Conservation (phyloP, 2,888 invertebrate genomes). For the Microctonus aethiopoides region DNA sequence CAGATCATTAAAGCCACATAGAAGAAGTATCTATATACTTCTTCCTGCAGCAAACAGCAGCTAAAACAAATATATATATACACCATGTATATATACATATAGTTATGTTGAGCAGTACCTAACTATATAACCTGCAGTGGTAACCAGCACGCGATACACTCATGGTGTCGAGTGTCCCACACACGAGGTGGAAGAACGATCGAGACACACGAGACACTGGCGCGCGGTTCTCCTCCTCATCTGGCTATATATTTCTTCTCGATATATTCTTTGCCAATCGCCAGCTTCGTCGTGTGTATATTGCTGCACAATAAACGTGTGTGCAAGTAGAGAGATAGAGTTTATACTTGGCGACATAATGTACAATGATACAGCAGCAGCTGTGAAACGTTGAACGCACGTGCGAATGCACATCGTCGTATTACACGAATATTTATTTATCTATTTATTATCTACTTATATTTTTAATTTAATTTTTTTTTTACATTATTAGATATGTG, state of each 20-base stretch:
- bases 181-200: constrained; percentile 38
- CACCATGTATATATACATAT: neutral
- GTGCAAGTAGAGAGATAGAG: neutral
- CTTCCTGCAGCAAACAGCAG: constrained; percentile 42
- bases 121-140: neutral
- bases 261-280: constrained; percentile 2
- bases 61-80: neutral
- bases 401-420: constrained; percentile 17
- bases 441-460: neutral
- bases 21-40: no score
- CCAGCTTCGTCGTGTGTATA: no score
- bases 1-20: constrained; percentile 60
- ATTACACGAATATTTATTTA: neutral
- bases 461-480: constrained; percentile 34
- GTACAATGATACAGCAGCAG: constrained; percentile 1
- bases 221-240: constrained; percentile 35
- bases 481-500: no score
- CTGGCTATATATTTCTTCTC: constrained; percentile 3
- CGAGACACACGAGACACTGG: constrained; percentile 63
- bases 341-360: neutral
- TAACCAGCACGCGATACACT: constrained; percentile 59
- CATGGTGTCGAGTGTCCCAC: constrained; percentile 59
- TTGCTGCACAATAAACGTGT: neutral
- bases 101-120: neutral
- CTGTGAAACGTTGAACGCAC: constrained; percentile 17